A percentile compares a stretch with the other conserved stretches of the same genome.
phyloP scores from a whole-genome alignment of 2,113 vertebrate genomes.

The Lates calcarifer region DNA sequence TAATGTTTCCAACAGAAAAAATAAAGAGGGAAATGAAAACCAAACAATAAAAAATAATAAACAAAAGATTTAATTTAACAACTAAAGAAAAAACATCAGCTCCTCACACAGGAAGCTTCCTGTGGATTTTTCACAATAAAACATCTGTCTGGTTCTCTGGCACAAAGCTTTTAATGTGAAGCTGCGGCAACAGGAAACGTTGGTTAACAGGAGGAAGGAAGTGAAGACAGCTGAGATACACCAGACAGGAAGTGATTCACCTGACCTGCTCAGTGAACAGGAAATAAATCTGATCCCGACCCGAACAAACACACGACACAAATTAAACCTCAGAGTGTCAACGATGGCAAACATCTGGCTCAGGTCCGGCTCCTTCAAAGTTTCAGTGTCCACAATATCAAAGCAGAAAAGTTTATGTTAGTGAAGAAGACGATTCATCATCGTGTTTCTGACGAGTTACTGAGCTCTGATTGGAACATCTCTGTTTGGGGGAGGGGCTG shows the following conservation, averaged over 20 bases:
- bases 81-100: background rate
- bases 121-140: background rate
- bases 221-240: no score
- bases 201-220: background rate
- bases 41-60: background rate
- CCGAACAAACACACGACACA: no score
- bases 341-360: no score
- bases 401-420: no score
- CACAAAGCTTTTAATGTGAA: conserved; percentile 1
- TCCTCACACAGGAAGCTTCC: background rate
- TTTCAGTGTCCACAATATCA: background rate
- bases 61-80: background rate
- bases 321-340: no score
- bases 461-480: background rate
- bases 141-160: background rate
- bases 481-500: background rate
- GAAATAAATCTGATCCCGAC: no score
- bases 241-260: no score
- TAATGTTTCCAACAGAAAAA: background rate
- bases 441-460: background rate
- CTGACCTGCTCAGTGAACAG: no score
- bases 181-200: background rate
- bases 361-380: no score
- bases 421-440: no score
- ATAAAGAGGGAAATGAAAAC: background rate